Evolutionary conservation across 2,113 vertebrate species (phyloP).

Genomic region (Antechinus flavipes): DNA sequence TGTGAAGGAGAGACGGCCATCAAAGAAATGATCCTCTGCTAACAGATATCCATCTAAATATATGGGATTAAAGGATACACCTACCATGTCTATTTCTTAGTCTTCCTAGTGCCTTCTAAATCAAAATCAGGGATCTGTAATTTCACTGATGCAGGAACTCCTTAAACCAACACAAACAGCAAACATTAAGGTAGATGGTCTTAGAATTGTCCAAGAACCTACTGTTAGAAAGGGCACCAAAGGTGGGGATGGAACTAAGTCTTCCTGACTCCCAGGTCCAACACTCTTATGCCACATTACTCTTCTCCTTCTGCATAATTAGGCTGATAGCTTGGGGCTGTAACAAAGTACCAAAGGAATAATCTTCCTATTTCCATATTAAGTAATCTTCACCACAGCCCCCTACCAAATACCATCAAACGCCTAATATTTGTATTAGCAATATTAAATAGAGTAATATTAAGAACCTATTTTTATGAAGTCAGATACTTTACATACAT

Average conservation of each 20-base stretch:
- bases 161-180: background rate
- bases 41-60: background rate
- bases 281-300: background rate
- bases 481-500: background rate
- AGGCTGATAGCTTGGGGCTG: slow-evolving; percentile 6
- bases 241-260: background rate
- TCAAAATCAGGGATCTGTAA: background rate
- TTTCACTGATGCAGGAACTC: background rate
- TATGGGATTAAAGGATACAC: background rate
- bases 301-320: background rate
- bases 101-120: background rate
- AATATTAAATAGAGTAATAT: background rate
- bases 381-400: background rate
- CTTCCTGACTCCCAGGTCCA: slow-evolving; percentile 19
- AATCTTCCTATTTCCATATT: slow-evolving; percentile 37
- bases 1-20: background rate
- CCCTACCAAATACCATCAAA: background rate
- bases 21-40: background rate
- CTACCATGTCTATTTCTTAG: background rate
- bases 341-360: slow-evolving; percentile 23
- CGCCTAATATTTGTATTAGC: no score
- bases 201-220: background rate
- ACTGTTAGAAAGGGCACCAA: background rate
- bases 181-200: background rate
- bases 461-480: background rate